Conservation (phyloP, 2,888 invertebrate genomes). For the Dione vanillae region DNA sequence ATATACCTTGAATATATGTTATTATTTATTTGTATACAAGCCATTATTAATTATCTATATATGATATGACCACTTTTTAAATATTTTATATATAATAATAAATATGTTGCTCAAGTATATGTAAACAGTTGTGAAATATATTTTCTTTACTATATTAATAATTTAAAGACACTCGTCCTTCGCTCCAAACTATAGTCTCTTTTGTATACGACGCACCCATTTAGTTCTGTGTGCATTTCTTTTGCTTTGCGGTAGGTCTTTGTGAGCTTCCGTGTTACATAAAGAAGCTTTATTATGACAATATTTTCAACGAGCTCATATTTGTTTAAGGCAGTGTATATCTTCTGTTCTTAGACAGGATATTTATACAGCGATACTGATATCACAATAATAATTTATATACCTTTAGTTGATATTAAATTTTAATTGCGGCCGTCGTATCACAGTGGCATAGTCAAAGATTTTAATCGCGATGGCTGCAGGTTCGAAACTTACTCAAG, state of each 20-base stretch:
- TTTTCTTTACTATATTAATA: neutral
- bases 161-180: neutral
- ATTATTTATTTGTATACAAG: too few relatives aligned
- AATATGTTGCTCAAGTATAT: too few relatives aligned
- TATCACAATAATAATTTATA: neutral
- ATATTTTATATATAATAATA: too few relatives aligned
- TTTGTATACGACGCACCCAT: conserved; percentile 27
- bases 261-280: conserved; percentile 38
- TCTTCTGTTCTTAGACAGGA: conserved; percentile 20
- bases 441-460: too few relatives aligned
- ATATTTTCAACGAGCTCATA: conserved; percentile 33
- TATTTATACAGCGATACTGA: conserved; percentile 12
- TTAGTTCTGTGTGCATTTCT: conserved; percentile 40
- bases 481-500: too few relatives aligned
- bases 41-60: too few relatives aligned
- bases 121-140: neutral
- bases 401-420: neutral
- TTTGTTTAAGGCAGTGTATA: conserved; percentile 31
- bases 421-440: neutral
- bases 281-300: conserved; percentile 44
- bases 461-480: too few relatives aligned
- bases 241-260: conserved; percentile 42
- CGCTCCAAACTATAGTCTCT: neutral
- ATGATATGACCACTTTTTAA: too few relatives aligned
- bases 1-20: too few relatives aligned